Evolutionary conservation across 2,888 invertebrate genomes (phyloP).

Genomic region (Acrobasis consociella): DNA sequence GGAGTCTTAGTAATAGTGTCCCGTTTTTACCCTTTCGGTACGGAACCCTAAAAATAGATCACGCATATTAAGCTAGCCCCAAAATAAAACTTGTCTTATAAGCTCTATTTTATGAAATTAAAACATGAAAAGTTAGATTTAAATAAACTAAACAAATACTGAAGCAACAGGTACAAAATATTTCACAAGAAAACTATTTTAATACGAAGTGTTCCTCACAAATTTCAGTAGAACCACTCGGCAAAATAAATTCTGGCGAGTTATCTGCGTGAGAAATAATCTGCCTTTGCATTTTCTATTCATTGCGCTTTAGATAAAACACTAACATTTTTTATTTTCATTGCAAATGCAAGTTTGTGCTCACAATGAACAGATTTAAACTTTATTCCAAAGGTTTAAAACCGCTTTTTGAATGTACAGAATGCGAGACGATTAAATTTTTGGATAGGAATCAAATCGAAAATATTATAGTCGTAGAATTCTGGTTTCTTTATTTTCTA

Average conservation of each 20-base stretch:
- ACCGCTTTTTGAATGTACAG: neutral
- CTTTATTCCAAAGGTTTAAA: neutral
- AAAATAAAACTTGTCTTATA: too few relatives aligned
- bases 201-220: neutral
- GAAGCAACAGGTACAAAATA: slow-evolving; percentile 10
- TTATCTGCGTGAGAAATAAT: slow-evolving; percentile 39
- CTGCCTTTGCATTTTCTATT: slow-evolving; percentile 35
- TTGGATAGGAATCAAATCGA: slow-evolving; percentile 19
- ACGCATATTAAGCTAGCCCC: too few relatives aligned
- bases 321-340: slow-evolving; percentile 31
- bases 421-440: slow-evolving; percentile 6
- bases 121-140: too few relatives aligned
- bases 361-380: neutral
- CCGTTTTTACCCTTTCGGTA: too few relatives aligned
- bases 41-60: too few relatives aligned
- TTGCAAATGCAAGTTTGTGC: slow-evolving; percentile 29
- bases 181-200: slow-evolving; percentile 11
- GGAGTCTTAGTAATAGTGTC: too few relatives aligned
- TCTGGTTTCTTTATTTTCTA: slow-evolving; percentile 5
- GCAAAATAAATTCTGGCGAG: slow-evolving; percentile 33
- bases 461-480: slow-evolving; percentile 6
- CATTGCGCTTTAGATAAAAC: slow-evolving; percentile 39
- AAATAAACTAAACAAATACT: neutral
- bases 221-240: slow-evolving; percentile 25
- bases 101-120: too few relatives aligned